Evolutionary conservation across 2,113 vertebrate species (phyloP).

Genomic region (Pteruthius melanotis): DNA sequence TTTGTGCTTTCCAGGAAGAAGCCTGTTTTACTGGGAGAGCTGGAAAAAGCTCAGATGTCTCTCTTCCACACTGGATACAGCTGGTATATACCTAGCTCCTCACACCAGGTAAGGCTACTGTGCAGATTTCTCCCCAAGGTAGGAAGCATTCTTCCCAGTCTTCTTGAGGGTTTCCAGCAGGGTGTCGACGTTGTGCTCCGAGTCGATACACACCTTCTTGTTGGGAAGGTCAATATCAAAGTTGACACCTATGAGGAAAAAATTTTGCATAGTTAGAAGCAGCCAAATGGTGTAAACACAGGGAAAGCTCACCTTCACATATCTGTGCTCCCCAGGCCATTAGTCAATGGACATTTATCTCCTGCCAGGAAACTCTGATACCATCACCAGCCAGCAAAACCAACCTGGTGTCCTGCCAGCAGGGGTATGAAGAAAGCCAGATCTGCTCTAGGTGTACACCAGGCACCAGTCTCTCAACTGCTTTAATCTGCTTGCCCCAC

Average conservation of each 20-base stretch:
- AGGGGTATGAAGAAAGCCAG: background rate
- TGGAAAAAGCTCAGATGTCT: background rate
- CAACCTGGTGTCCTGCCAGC: background rate
- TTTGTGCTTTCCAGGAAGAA: background rate
- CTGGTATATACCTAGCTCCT: background rate
- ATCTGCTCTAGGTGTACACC: background rate
- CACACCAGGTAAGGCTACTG: background rate
- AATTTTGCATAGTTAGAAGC: background rate
- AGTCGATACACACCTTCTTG: constrained; percentile 89
- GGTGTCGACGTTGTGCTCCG: constrained; percentile 77
- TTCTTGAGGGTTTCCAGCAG: constrained; percentile 88
- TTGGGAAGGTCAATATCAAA: constrained; percentile 92
- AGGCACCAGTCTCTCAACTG: background rate
- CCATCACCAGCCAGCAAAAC: background rate
- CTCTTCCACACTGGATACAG: background rate
- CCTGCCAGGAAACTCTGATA: background rate
- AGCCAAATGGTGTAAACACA: background rate
- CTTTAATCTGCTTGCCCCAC: background rate
- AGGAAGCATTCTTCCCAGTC: constrained; percentile 87
- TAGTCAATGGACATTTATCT: background rate
- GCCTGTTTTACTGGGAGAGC: background rate
- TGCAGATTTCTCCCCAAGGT: constrained; percentile 73
- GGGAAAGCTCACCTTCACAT: background rate
- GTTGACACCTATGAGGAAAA: constrained; percentile 77
- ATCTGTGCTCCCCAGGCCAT: background rate